A percentile compares a stretch with the other conserved stretches of the same genome.
These are phyloP conservation scores for Phymastichus coffea DNA, from an alignment of 1,140 invertebrate species.

Conservation along the genomic window DNA sequence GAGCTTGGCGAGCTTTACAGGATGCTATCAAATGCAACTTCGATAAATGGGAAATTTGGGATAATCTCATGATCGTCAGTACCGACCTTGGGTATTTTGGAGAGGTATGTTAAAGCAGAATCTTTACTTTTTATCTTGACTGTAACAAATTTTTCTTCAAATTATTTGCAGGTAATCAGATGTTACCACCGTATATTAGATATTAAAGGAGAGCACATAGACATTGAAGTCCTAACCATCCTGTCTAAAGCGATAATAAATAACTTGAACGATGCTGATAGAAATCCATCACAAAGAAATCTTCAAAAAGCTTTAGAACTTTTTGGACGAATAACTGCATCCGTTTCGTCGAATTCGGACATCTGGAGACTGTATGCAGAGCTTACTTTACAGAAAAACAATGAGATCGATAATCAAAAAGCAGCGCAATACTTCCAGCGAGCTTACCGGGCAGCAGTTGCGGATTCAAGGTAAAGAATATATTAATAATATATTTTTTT, in stretches of 20 bases:
- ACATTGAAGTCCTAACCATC: conserved; percentile 75
- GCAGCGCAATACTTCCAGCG: conserved; percentile 64
- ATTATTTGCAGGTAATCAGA: conserved; percentile 65
- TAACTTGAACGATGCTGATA: conserved; percentile 62
- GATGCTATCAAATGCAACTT: conserved; percentile 93
- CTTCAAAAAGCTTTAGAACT: conserved; percentile 70
- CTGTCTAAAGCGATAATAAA: conserved; percentile 72
- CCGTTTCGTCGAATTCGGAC: conserved; percentile 67
- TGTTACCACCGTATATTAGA: conserved; percentile 84
- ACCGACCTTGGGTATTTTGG: conserved; percentile 74
- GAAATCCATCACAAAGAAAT: conserved; percentile 58
- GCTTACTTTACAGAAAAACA: conserved; percentile 59
- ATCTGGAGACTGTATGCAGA: conserved; percentile 81
- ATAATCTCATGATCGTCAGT: conserved; percentile 86
- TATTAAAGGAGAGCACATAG: conserved; percentile 78
- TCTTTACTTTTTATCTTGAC: background rate
- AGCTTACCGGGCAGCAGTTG: conserved; percentile 61
- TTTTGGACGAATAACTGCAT: conserved; percentile 76
- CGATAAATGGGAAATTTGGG: conserved; percentile 97
- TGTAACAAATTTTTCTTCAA: background rate
- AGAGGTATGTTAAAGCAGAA: conserved; percentile 53
- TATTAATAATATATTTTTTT: conserved; percentile 49
- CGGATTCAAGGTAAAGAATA: conserved; percentile 53
- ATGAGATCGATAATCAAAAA: conserved; percentile 54
- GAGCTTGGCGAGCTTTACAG: conserved; percentile 79